phyloP scores from a whole-genome alignment of 1,140 invertebrate genomes.

The Pachyrhynchus sulphureomaculatus region DNA sequence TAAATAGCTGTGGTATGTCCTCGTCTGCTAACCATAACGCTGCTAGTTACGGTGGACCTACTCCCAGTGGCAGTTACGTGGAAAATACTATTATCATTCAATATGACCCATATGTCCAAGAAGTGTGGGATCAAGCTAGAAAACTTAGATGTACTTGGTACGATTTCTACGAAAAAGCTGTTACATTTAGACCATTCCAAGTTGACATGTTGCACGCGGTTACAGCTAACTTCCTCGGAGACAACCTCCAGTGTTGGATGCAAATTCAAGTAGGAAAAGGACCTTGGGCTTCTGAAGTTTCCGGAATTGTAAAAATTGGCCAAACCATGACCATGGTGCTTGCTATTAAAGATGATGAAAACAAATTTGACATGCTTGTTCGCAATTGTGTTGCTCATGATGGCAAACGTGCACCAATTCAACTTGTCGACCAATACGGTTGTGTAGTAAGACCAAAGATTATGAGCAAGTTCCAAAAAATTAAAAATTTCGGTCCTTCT shows the following conservation, averaged over 20 bases:
- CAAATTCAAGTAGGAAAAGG: conserved; percentile 94
- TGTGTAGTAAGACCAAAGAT: conserved; percentile 91
- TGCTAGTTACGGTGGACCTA: conserved; percentile 72
- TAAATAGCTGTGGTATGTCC: conserved; percentile 89
- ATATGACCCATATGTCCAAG: conserved; percentile 92
- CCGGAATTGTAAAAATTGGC: conserved; percentile 92
- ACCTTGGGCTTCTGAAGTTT: conserved; percentile 92
- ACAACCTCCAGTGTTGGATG: conserved; percentile 96
- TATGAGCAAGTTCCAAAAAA: conserved; percentile 94
- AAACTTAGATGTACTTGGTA: conserved; percentile 92
- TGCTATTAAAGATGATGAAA: conserved; percentile 93
- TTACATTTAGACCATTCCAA: conserved; percentile 90
- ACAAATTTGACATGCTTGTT: conserved; percentile 94
- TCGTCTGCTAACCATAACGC: conserved; percentile 84
- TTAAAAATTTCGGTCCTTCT: conserved; percentile 92
- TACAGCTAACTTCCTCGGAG: conserved; percentile 90
- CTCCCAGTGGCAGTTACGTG: conserved; percentile 87
- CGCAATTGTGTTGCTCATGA: conserved; percentile 93
- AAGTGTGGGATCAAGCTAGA: conserved; percentile 83
- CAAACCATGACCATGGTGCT: conserved; percentile 96
- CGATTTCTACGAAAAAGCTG: conserved; percentile 92
- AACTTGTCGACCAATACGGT: conserved; percentile 88
- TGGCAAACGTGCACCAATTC: conserved; percentile 88
- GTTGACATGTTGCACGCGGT: conserved; percentile 93
- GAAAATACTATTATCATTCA: conserved; percentile 95